Evolutionary conservation across 2,113 vertebrate species (phyloP).

Genomic region (Grammomys surdaster): DNA sequence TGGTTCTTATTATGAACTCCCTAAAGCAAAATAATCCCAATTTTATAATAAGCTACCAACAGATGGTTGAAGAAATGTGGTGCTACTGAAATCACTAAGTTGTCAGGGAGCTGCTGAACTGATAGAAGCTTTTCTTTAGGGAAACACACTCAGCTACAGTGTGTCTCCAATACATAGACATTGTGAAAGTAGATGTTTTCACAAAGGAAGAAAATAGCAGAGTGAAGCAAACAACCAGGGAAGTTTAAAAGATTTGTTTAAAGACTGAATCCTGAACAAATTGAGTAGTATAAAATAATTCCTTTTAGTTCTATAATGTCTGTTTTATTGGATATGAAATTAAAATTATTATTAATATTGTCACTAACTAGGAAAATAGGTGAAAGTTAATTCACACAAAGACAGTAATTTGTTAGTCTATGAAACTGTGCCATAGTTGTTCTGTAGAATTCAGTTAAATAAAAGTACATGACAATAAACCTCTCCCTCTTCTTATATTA

Average conservation of each 20-base stretch:
- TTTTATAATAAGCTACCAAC: constrained; percentile 71
- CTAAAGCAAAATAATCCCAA: constrained; percentile 63
- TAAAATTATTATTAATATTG: background rate
- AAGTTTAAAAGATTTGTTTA: constrained; percentile 6
- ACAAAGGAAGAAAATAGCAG: constrained; percentile 48
- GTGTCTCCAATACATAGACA: constrained; percentile 11
- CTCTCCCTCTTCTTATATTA: constrained; percentile 15
- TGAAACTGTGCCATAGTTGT: constrained; percentile 9
- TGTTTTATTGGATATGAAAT: constrained; percentile 46
- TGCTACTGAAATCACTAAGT: constrained; percentile 64
- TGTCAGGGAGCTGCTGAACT: constrained; percentile 58
- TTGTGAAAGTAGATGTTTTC: constrained; percentile 37
- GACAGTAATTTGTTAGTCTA: constrained; percentile 46
- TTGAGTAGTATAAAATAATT: background rate
- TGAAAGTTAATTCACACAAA: constrained; percentile 5
- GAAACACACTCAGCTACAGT: constrained; percentile 23
- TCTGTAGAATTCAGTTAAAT: background rate
- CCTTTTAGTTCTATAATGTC: constrained; percentile 18
- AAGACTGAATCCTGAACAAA: background rate
- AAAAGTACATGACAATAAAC: background rate
- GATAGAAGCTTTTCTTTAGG: constrained; percentile 66
- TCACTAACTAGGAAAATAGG: constrained; percentile 41
- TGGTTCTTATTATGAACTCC: constrained; percentile 47
- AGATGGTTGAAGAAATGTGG: constrained; percentile 62
- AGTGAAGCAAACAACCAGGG: background rate